phyloP scores from a whole-genome alignment of 1,140 invertebrate genomes.

The Glossosoma conforme region DNA sequence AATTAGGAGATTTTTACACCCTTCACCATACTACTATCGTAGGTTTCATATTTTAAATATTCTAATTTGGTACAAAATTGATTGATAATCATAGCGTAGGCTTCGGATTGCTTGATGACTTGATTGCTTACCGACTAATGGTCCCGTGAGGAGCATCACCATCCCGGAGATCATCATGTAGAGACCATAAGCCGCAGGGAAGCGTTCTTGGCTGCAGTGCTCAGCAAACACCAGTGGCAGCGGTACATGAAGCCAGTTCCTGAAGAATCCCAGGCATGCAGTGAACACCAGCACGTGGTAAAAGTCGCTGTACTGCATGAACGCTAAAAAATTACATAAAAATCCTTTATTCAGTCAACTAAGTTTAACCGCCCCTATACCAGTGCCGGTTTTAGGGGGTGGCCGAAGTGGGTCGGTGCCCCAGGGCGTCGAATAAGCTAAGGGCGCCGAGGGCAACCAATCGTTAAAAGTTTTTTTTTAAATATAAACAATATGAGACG shows the following conservation, averaged over 20 bases:
- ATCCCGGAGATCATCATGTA: constrained; percentile 54
- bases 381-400: too few relatives aligned
- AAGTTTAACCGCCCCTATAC: too few relatives aligned
- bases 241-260: constrained; percentile 52
- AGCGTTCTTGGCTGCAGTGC: constrained; percentile 52
- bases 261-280: constrained; percentile 50
- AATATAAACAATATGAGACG: too few relatives aligned
- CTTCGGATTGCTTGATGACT: not conserved
- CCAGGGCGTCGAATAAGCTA: too few relatives aligned
- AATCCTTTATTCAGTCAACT: not conserved
- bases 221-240: constrained; percentile 58
- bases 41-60: too few relatives aligned
- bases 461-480: too few relatives aligned
- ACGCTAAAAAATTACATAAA: constrained; percentile 35
- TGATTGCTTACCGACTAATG: constrained; percentile 41
- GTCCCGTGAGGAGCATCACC: constrained; percentile 41
- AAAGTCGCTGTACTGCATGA: constrained; percentile 44
- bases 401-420: too few relatives aligned
- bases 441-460: too few relatives aligned
- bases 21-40: too few relatives aligned
- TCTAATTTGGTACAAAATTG: too few relatives aligned
- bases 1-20: too few relatives aligned
- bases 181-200: constrained; percentile 59
- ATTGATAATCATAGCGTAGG: too few relatives aligned
- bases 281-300: constrained; percentile 45